Base-by-base conservation (phyloP, 2,888 invertebrate species). In the Apantesis nais region DNA sequence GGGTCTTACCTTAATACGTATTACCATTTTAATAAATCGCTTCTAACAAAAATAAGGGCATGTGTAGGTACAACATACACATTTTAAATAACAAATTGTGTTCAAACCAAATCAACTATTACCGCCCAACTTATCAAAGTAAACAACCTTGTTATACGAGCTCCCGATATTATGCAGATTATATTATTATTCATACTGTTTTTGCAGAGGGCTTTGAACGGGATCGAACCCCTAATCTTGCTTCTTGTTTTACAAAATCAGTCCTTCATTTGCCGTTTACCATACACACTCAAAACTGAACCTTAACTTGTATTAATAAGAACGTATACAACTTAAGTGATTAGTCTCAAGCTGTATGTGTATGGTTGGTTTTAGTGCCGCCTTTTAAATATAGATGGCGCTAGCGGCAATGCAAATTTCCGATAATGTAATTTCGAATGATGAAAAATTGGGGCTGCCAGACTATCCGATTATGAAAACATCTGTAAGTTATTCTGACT, bases 131-230 rank as follows among this genome's bases (percentile, higher is more conserved):
- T 90, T 91, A 93, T 91, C 89, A 92, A 93, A 92, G 91, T 89
- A 93, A 92, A 93, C 90, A 92, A 88, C 85, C 88, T 90, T 86
- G 88, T 90, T 89, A 89, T 89, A 91, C 85, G 87, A 86, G 85
- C 89, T 89, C 83, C 84, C 87, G 88, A 92, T 92, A 92, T 93
- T 93, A 94, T 94, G 94, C 91, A 91, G 93, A 94, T 94, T 87
- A 86, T 83, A 93, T 94, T 94, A 94, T 94, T 94, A 94, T 94
- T 94, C 94, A 94, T 93, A 91, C 90, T 93, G 94, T 94, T 93
- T 94, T 93, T 92, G 90, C 88, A 90, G 87, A 94, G 94, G 93
- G 94, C 90, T 86, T 85, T 82, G 77, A 83, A 87, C 85, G 87
- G 87, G 85, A 89, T 85, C 85, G 87, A 86, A 86, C 84, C 91